These are phyloP conservation scores for Tolypeutes matacus DNA, from an alignment of 2,797 vertebrate species.

Conservation along the genomic window DNA sequence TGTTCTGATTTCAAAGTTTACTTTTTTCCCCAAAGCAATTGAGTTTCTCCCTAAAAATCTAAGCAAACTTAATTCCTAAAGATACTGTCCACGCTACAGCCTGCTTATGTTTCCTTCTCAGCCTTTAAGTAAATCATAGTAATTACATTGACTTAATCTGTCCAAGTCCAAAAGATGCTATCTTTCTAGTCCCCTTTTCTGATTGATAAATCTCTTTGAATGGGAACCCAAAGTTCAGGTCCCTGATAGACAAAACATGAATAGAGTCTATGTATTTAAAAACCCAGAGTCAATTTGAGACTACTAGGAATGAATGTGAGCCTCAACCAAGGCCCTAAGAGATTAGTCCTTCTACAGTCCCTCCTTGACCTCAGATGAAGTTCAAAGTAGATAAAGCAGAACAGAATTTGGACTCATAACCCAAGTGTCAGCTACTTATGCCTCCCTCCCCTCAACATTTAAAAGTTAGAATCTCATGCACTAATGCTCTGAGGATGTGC, in stretches of 20 bases:
- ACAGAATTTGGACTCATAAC: not conserved
- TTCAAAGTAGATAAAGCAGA: not conserved
- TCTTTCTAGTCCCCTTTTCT: not conserved
- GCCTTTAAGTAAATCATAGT: not conserved
- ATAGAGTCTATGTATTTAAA: not conserved
- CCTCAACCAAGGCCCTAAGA: not conserved
- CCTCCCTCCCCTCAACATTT: not conserved
- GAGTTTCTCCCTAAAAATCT: not conserved
- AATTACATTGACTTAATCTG: not conserved
- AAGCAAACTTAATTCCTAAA: slow-evolving; percentile 3
- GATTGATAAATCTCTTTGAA: not conserved
- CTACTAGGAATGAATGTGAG: not conserved
- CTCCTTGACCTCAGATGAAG: not conserved
- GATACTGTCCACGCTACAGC: not conserved
- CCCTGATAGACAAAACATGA: not conserved
- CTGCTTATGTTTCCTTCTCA: not conserved
- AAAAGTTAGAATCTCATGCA: not conserved
- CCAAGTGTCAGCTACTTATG: not conserved
- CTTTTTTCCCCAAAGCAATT: not conserved
- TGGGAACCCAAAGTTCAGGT: not conserved
- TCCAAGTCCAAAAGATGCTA: not conserved
- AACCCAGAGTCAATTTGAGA: not conserved
- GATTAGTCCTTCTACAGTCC: not conserved
- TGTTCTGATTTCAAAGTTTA: not conserved
- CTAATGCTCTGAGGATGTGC: not conserved